Percentiles rank a stretch among this genome's conserved stretches.
Conservation (phyloP, 2,888 invertebrate genomes). For the Hemicrepidius hirtus region DNA sequence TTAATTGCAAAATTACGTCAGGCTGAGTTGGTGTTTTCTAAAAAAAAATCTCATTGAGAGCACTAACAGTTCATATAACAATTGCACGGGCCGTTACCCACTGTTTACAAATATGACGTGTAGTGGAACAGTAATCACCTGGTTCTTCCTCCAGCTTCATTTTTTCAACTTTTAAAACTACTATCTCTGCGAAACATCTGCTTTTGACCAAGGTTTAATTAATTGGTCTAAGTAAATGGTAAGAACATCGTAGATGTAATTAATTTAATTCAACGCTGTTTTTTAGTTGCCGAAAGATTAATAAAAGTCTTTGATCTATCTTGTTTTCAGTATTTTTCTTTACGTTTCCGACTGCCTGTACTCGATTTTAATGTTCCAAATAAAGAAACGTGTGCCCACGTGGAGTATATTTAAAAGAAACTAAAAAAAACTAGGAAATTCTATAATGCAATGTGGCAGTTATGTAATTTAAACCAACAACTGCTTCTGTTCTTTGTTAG, state of each 20-base stretch:
- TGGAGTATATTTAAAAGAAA: constrained; percentile 3
- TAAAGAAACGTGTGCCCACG: neutral
- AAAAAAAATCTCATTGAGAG: constrained; percentile 14
- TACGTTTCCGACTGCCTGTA: neutral
- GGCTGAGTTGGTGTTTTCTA: neutral
- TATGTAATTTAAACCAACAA: constrained; percentile 26
- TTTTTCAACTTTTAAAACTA: neutral
- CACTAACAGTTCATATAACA: constrained; percentile 24
- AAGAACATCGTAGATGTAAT: constrained; percentile 11
- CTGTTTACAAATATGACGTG: constrained; percentile 22
- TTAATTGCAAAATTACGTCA: constrained; percentile 20
- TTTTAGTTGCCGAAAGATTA: constrained; percentile 31
- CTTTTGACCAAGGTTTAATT: constrained; percentile 26
- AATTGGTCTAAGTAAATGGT: constrained; percentile 18
- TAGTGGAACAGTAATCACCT: constrained; percentile 5
- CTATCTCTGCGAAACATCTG: constrained; percentile 22
- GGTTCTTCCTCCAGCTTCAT: neutral
- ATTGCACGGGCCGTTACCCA: constrained; percentile 24
- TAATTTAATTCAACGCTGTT: constrained; percentile 24
- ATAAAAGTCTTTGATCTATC: constrained; percentile 24
- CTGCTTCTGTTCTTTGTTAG: constrained; percentile 32
- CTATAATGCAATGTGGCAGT: constrained; percentile 19
- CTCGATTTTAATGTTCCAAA: neutral
- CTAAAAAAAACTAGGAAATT: constrained; percentile 6
- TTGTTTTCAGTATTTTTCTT: neutral